phyloP scores from a whole-genome alignment of 2,113 vertebrate species.

The Myanophis thanlyinensis region DNA sequence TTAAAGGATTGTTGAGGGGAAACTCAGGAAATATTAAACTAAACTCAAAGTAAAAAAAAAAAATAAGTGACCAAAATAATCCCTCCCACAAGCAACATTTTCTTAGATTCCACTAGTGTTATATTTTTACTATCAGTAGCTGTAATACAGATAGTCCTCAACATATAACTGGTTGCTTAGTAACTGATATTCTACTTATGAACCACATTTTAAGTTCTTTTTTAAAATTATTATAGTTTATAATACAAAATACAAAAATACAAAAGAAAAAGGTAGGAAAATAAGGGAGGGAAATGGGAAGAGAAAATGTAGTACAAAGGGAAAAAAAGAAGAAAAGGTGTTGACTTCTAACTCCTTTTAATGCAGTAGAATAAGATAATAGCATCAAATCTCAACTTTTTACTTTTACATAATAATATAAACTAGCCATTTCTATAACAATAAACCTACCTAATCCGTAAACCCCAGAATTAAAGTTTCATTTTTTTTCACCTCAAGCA shows the following conservation, averaged over 20 bases:
- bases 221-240: not conserved
- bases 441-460: not conserved
- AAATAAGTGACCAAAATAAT: not conserved
- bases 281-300: not conserved
- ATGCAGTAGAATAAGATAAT: not conserved
- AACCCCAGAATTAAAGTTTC: not conserved
- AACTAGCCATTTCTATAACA: not conserved
- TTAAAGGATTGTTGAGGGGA: not conserved
- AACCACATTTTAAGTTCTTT: not conserved
- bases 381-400: not conserved
- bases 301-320: not conserved
- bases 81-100: not conserved
- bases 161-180: not conserved
- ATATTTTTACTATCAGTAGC: not conserved
- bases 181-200: not conserved
- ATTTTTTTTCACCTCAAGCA: not conserved
- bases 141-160: not conserved
- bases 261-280: not conserved
- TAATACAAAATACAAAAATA: not conserved
- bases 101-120: not conserved
- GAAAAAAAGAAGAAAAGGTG: not conserved
- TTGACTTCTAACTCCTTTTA: too few relatives aligned
- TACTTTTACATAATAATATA: not conserved
- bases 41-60: not conserved
- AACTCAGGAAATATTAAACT: not conserved